Evolutionary conservation across 1,140 invertebrate genomes (phyloP).

Genomic region (Cylas formicarius): DNA sequence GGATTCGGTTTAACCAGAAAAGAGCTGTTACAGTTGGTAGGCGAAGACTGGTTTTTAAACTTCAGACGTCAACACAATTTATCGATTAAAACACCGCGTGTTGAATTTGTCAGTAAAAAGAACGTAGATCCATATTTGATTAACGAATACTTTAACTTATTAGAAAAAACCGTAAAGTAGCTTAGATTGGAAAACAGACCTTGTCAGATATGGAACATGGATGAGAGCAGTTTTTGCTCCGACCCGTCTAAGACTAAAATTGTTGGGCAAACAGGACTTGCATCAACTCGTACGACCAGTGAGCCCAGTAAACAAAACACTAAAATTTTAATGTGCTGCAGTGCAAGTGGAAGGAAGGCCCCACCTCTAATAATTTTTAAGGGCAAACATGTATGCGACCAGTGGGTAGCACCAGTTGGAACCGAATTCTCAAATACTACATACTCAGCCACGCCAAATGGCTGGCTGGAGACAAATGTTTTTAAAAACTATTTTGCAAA

Average conservation of each 20-base stretch:
- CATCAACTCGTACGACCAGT: conserved; percentile 5
- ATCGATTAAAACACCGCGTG: conserved; percentile 34
- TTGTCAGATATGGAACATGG: conserved; percentile 10
- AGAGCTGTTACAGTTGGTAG: conserved; percentile 38
- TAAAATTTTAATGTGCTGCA: conserved; percentile 3
- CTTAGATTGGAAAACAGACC: not conserved
- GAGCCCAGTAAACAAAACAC: conserved; percentile 4
- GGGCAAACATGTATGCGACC: conserved; percentile 16
- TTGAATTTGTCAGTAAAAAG: no score
- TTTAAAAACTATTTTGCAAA: conserved; percentile 32
- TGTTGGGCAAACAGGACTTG: conserved; percentile 8
- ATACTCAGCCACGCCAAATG: conserved; percentile 35
- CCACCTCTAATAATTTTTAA: conserved; percentile 3
- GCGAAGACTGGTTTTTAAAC: conserved; percentile 38
- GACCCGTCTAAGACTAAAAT: conserved; percentile 14
- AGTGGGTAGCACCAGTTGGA: conserved; percentile 20
- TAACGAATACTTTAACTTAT: conserved; percentile 3
- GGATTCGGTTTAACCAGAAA: no score
- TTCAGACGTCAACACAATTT: conserved; percentile 37
- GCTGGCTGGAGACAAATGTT: conserved; percentile 34
- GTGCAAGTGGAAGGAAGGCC: conserved; percentile 1
- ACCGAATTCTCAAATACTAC: conserved; percentile 29
- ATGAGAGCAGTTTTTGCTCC: conserved; percentile 9
- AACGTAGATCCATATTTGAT: conserved; percentile 27
- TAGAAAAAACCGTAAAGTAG: not conserved